Evolutionary conservation across 2,797 vertebrate species (phyloP).

Genomic region (Iguana delicatissima): DNA sequence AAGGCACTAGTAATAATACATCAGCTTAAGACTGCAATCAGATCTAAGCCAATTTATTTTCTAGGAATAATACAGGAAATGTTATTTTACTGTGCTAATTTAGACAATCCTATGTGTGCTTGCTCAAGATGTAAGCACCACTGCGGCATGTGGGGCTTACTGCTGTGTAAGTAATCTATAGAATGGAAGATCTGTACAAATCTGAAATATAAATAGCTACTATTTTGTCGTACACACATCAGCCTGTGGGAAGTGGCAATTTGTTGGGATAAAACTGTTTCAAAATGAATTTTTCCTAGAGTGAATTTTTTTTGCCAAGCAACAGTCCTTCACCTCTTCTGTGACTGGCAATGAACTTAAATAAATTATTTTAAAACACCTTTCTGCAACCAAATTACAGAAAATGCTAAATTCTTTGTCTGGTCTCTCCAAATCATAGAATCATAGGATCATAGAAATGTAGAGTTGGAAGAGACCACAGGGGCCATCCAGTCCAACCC

Average conservation of each 20-base stretch:
- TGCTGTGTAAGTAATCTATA: neutral
- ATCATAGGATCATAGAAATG: no score
- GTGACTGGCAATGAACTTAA: neutral
- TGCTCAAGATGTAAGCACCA: neutral
- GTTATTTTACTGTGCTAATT: neutral
- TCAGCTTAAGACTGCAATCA: neutral
- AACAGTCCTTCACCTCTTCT: no score
- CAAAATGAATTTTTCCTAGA: neutral
- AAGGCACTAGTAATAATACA: neutral
- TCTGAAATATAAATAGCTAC: neutral
- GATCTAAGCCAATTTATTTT: neutral
- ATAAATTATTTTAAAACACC: neutral
- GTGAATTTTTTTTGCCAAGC: no score
- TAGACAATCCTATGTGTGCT: neutral
- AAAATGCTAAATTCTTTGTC: no score
- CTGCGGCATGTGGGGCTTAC: neutral
- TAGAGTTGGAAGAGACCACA: no score
- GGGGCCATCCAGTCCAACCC: no score
- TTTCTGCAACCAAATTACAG: neutral
- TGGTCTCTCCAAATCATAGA: no score
- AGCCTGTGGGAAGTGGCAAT: neutral
- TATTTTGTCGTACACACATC: neutral
- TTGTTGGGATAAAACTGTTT: neutral
- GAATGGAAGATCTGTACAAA: neutral
- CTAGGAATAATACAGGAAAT: neutral